These are phyloP conservation scores for Epinephelus awoara DNA, from an alignment of 2,797 vertebrate genomes.

Conservation along the genomic window DNA sequence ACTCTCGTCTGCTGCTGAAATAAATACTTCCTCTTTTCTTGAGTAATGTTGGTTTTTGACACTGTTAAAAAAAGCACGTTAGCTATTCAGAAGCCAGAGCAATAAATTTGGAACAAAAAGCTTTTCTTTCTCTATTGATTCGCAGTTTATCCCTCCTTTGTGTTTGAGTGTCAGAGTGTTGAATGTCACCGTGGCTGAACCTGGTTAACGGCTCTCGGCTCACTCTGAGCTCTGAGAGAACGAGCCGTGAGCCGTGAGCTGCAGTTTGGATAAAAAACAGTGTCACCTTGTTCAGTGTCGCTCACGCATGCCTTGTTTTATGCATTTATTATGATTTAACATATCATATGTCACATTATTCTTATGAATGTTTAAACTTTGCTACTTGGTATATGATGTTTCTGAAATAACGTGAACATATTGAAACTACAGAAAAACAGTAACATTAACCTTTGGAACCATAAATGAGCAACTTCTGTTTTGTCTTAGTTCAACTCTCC, in stretches of 20 bases:
- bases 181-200: slow-evolving; percentile 7
- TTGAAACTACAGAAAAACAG: background rate
- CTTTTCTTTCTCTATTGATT: slow-evolving; percentile 43
- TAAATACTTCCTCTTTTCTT: slow-evolving; percentile 25
- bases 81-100: slow-evolving; percentile 23
- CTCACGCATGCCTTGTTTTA: background rate
- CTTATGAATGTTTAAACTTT: background rate
- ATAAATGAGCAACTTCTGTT: background rate
- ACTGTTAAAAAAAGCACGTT: slow-evolving; percentile 19
- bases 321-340: background rate
- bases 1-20: slow-evolving; percentile 24
- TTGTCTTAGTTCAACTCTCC: background rate
- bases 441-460: background rate
- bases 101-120: slow-evolving; percentile 23
- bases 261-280: background rate
- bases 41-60: slow-evolving; percentile 43
- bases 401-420: background rate
- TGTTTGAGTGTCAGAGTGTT: slow-evolving; percentile 18
- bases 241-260: no score
- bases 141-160: slow-evolving; percentile 39
- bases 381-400: no score
- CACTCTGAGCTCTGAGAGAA: background rate
- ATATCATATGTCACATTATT: background rate
- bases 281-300: background rate
- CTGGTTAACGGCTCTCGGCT: slow-evolving; percentile 31